Base-by-base conservation (phyloP, 2,113 vertebrate genomes). In the Grammomys surdaster region DNA sequence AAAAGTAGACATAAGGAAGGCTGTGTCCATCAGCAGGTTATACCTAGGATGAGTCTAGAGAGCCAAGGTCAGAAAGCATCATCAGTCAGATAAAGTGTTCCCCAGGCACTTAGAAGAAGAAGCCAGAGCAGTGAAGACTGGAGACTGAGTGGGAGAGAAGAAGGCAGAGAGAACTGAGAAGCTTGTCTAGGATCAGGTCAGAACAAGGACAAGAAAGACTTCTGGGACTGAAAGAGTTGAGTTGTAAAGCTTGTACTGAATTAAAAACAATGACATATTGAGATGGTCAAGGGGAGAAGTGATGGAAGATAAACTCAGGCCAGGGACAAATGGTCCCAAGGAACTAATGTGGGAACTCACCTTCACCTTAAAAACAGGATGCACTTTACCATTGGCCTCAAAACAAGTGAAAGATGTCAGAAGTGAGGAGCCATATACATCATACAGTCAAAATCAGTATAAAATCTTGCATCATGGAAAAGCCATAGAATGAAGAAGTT, bases 391-490 rank as follows among this genome's bases (percentile, higher is more conserved):
- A 14, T 28, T 76, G 48, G 10, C 19, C 19, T 51, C 72, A 56
- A 77, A 93, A 54, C 13, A 56, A 76, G 31, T 77, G 33, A 94
- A 94, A 67, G 63, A 94, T 88, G 33, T 20, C n/a, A 90, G 36
- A 84, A 14, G 16, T 1, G 8, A 78, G 89, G 56, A 33, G 3
- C 5, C 16, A 73, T 20, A 63, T 63, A 75, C 17, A 81, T 31
- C 86, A 22, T 28, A 51, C 51, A 33, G 70, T 20, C 89, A 43
- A 73, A 11, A 75, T 81, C 76, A 4, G 67, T 69, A 80, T 2
- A 60, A 85, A 86, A 75, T 69, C 12, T 84, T 58, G 22, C 60
- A 43, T 22, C 51, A 89, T 6, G 75, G 51, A 43, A 89, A 93
- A 76, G 81, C 40, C 4, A 9, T 56, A 82, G 36, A 89, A 51